Percentiles rank a stretch among this genome's conserved stretches.
These are phyloP conservation scores for Cerastis leucographa DNA, from an alignment of 2,888 invertebrate genomes.

Conservation along the genomic window DNA sequence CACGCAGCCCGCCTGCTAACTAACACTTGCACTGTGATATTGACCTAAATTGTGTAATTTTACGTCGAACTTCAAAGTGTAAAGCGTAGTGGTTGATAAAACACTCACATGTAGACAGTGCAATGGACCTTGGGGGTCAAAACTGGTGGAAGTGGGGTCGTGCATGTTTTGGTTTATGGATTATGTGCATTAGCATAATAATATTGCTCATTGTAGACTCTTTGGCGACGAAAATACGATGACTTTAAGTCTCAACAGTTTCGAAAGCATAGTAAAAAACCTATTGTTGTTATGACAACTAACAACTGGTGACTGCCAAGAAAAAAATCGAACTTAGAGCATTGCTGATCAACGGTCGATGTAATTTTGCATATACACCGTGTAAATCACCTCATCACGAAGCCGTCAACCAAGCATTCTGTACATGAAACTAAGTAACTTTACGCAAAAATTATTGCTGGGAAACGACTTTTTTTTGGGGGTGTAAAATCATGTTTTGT, in stretches of 20 bases:
- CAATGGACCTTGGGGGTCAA: conserved; percentile 52
- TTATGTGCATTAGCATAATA: conserved; percentile 22
- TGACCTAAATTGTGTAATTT: conserved; percentile 86
- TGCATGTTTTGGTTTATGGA: conserved; percentile 26
- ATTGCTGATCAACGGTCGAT: neutral
- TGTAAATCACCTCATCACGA: too few relatives aligned
- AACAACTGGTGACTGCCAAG: neutral
- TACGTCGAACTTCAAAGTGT: conserved; percentile 63
- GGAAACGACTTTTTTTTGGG: too few relatives aligned
- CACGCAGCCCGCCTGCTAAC: conserved; percentile 68
- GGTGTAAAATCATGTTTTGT: too few relatives aligned
- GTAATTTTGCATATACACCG: neutral
- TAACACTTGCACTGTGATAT: conserved; percentile 77
- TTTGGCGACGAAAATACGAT: neutral
- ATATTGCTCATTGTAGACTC: neutral
- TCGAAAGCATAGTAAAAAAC: neutral
- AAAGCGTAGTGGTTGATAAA: conserved; percentile 36
- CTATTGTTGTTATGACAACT: neutral
- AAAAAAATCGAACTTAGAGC: neutral
- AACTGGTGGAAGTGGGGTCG: conserved; percentile 33
- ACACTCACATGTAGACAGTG: conserved; percentile 38
- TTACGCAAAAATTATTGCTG: too few relatives aligned
- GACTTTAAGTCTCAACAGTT: neutral
- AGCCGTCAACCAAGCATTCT: too few relatives aligned
- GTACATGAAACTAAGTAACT: too few relatives aligned